Evolutionary conservation across 2,888 invertebrate species (phyloP).

Genomic region (Cheiracanthium punctorium): DNA sequence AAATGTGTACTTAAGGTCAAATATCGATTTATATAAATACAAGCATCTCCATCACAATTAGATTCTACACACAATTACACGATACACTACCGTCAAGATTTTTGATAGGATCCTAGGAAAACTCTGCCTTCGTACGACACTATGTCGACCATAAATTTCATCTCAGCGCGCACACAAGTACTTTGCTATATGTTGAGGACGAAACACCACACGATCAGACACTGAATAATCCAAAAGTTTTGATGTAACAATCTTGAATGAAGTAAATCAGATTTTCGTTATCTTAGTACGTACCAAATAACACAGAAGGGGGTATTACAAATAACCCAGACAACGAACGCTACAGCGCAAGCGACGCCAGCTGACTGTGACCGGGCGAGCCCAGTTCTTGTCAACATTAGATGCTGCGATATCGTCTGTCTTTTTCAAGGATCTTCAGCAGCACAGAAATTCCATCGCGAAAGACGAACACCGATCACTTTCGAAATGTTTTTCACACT

Average conservation of each 20-base stretch:
- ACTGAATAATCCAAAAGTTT: slow-evolving; percentile 38
- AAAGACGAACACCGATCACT: not conserved
- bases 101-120: slow-evolving; percentile 36
- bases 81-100: slow-evolving; percentile 23
- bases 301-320: slow-evolving; percentile 14
- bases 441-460: slow-evolving; percentile 7
- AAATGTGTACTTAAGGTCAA: slow-evolving; percentile 1
- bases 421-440: slow-evolving; percentile 5
- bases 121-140: slow-evolving; percentile 56
- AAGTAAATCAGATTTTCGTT: not conserved
- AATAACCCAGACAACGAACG: slow-evolving; percentile 59
- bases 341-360: slow-evolving; percentile 63
- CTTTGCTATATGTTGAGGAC: not conserved
- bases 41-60: slow-evolving; percentile 19
- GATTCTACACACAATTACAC: slow-evolving; percentile 12
- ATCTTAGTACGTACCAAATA: not conserved
- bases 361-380: slow-evolving; percentile 68
- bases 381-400: slow-evolving; percentile 69
- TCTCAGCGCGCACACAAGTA: slow-evolving; percentile 39
- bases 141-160: slow-evolving; percentile 51
- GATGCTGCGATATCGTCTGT: slow-evolving; percentile 58
- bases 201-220: slow-evolving; percentile 2
- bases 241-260: not conserved
- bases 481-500: slow-evolving; percentile 14
- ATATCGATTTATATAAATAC: slow-evolving; percentile 23